Evolutionary conservation across 2,888 invertebrate genomes (phyloP), one percentile per base, ranked within the genome.

Genomic region (Drosophila neonasuta): DNA sequence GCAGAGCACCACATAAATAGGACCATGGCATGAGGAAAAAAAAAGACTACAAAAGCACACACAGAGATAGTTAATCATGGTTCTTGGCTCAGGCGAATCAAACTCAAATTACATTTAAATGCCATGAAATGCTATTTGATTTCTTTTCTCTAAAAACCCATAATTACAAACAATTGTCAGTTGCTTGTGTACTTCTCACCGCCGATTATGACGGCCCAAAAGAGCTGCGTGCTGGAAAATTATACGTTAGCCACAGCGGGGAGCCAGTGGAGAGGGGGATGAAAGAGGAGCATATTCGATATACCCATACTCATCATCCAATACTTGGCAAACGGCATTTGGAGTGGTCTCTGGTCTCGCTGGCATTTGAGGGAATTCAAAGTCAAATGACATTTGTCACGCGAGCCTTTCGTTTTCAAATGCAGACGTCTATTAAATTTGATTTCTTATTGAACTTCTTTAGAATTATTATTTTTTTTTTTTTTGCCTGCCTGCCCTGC

Each of bases 301-400:
- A 11, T 29, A 36, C 8, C 39, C 39, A 17, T 49, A 15, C n/a
- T n/a, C 44, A 54, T 42, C 34, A 36, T 8, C 24, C 46, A 54
- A 56, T 45, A 39, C 2, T 39, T 36, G 8, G 39, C 3, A 13
- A 56, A 45, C 34, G 45, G 45, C 36, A 54, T 56, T 68, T 68
- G 45, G 13, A 64, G 41, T 63, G 48, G 44, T 29, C 29, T n/a
- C 39, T 66, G 67, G 60, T 54, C 67, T 74, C 29, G 11, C 39
- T 66, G 67, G 60, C 56, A 68, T 74, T 74, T 74, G 50, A 44
- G 48, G 84, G 70, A 63, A 71, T 65, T 58, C 71, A 72, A 77
- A 79, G 71, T 75, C 79, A 84, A 84, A 84, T 85, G 84, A 77
- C 76, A 80, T 75, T 81, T 84, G 87, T 81, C 86, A 86, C 81